Evolutionary conservation across 2,888 invertebrate species (phyloP).

Genomic region (Caenorhabditis japonica): DNA sequence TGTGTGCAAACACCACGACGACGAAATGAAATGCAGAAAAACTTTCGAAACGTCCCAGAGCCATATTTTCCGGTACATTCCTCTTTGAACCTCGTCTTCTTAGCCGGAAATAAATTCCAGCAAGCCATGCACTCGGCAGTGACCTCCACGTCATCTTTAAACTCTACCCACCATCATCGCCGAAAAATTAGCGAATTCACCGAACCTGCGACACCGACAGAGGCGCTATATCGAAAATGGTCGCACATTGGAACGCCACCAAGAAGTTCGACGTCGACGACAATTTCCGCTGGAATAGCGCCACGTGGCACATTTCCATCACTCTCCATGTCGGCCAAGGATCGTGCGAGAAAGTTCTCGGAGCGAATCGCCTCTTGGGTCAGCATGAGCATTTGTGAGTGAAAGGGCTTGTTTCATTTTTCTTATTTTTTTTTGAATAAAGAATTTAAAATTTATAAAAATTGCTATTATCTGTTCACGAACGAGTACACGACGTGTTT

Average conservation of each 20-base stretch:
- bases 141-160: background rate
- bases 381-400: constrained; percentile 55
- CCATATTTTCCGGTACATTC: no score
- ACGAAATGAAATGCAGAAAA: no score
- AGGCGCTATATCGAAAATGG: constrained; percentile 36
- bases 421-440: no score
- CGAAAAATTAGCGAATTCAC: constrained; percentile 43
- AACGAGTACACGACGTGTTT: no score
- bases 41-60: no score
- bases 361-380: constrained; percentile 51
- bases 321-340: constrained; percentile 51
- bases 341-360: constrained; percentile 49
- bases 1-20: no score
- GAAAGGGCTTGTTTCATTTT: no score
- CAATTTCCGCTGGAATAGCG: background rate
- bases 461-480: no score
- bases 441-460: background rate
- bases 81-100: no score
- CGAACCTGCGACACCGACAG: constrained; percentile 28
- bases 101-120: no score
- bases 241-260: constrained; percentile 37
- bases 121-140: background rate
- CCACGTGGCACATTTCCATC: constrained; percentile 8
- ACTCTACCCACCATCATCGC: background rate
- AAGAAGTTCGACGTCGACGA: constrained; percentile 9